Evolutionary conservation across 2,888 invertebrate species (phyloP).

Genomic region (Drosophila kokeensis): DNA sequence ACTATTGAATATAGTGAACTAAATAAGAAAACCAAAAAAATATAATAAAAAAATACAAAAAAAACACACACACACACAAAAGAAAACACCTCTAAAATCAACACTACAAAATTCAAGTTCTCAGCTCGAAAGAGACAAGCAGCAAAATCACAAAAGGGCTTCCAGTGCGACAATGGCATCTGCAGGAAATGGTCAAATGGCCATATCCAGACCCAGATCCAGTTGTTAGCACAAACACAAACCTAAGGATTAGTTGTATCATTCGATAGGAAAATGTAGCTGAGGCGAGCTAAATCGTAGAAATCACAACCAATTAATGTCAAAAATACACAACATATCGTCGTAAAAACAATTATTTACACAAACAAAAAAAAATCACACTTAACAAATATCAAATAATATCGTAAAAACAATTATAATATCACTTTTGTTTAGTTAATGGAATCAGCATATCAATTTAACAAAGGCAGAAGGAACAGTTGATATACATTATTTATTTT

Average conservation of each 20-base stretch:
- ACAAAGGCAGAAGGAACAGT: conserved; percentile 67
- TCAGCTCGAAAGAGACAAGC: conserved; percentile 45
- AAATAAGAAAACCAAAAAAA: conserved; percentile 38
- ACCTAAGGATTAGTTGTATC: conserved; percentile 58
- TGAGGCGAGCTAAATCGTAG: conserved; percentile 43
- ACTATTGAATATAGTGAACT: conserved; percentile 44
- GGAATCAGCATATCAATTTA: conserved; percentile 85
- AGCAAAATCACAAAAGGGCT: conserved; percentile 85
- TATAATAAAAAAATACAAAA: conserved; percentile 48
- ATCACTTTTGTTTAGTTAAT: conserved; percentile 76
- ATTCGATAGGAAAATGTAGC: conserved; percentile 21
- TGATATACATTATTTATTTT: conserved; percentile 34
- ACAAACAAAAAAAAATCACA: conserved; percentile 26
- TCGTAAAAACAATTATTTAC: conserved; percentile 64
- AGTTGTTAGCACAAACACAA: conserved; percentile 50
- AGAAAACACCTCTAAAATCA: conserved; percentile 13
- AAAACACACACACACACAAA: conserved; percentile 29
- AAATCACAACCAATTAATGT: conserved; percentile 75
- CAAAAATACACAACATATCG: conserved; percentile 79
- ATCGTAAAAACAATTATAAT: conserved; percentile 23
- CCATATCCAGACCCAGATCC: conserved; percentile 22
- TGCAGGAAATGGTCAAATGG: conserved; percentile 5
- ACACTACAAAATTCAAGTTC: conserved; percentile 29
- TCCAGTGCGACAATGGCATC: conserved; percentile 74
- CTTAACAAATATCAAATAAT: conserved; percentile 18